Base-by-base conservation (phyloP, 37 sponge, comb jelly and placozoan species). In the Amphimedon queenslandica region DNA sequence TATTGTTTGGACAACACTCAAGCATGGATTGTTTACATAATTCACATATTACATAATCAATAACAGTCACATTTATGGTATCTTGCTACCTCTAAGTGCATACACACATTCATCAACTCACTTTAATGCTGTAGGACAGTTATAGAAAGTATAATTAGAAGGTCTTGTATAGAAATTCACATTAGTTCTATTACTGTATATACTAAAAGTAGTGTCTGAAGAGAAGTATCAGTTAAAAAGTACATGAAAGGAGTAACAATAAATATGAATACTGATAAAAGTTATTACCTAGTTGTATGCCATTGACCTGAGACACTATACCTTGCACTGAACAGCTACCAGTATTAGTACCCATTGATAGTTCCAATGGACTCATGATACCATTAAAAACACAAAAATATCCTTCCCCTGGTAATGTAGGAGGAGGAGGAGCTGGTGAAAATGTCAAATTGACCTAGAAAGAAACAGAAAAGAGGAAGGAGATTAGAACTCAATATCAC, bases 321-420 rank as follows among this genome's bases (percentile, higher is more conserved):
- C 24, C 64, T 38, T 73, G 72, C 56, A 84, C 66, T 58, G 66
- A 28, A 60, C 78, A 86, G 36, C 11, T 34, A 27, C 63, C 69
- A 39, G 68, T 66, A 64, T 27, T 38, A 27, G 28, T 25, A 35
- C 27, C 67, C 39, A 60, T 13, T 66, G 75, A 57, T 68, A 66
- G 5, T 60, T 27, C 28, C 25, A 32, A 27, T 42, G 67, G 4
- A 27, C 27, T 35, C 35, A 27, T 39, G 23, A 20, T 34, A 39
- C 20, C 75, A 67, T 63, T 64, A 64, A 64, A 74, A 2, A 60
- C 58, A 51, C 64, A 74, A 8, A 64, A 64, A 63, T 16, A 74
- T 37, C 25, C 43, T 33, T 74, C 63, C 30, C 64, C 63, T 66
- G 39, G 21, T 31, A 74, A 25, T 74, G 56, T 27, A 10, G 40